Conservation (phyloP, 2,888 invertebrate species). For the Drosophila koepferae region DNA sequence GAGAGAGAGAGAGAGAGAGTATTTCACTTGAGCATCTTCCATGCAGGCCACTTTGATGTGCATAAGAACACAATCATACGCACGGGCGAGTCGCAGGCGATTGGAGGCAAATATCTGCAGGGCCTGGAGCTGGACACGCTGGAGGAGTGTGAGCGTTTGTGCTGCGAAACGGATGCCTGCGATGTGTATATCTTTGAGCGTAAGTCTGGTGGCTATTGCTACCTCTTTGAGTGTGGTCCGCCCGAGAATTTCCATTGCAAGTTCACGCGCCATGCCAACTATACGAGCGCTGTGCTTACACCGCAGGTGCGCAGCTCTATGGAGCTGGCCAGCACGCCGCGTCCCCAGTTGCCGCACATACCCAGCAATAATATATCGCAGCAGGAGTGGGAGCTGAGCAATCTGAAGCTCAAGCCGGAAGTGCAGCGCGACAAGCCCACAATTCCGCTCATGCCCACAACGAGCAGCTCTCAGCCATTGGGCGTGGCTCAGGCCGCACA, state of each 20-base stretch:
- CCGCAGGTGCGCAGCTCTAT: conserved; percentile 85
- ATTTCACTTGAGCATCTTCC: not conserved
- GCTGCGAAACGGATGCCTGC: conserved; percentile 94
- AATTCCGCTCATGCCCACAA: conserved; percentile 29
- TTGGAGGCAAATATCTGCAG: conserved; percentile 95
- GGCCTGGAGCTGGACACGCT: conserved; percentile 93
- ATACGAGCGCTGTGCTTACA: conserved; percentile 93
- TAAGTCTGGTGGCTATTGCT: conserved; percentile 93
- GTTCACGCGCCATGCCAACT: conserved; percentile 94
- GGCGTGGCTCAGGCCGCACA: conserved; percentile 47
- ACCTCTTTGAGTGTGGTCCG: conserved; percentile 95
- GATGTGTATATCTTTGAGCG: conserved; percentile 97
- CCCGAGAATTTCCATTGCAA: conserved; percentile 96
- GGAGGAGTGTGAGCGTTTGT: conserved; percentile 93
- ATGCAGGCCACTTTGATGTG: conserved; percentile 89
- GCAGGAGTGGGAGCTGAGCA: conserved; percentile 85
- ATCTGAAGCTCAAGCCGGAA: conserved; percentile 83
- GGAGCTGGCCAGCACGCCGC: conserved; percentile 72
- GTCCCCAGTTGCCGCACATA: conserved; percentile 70
- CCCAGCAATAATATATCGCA: conserved; percentile 82
- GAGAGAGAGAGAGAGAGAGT: too few relatives aligned
- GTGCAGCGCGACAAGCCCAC: conserved; percentile 64
- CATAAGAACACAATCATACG: conserved; percentile 95
- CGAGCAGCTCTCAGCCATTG: conserved; percentile 23
- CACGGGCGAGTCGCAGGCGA: conserved; percentile 94